These are phyloP conservation scores for Amblyopsis rosae DNA, from an alignment of 2,113 vertebrate genomes.

Conservation along the genomic window DNA sequence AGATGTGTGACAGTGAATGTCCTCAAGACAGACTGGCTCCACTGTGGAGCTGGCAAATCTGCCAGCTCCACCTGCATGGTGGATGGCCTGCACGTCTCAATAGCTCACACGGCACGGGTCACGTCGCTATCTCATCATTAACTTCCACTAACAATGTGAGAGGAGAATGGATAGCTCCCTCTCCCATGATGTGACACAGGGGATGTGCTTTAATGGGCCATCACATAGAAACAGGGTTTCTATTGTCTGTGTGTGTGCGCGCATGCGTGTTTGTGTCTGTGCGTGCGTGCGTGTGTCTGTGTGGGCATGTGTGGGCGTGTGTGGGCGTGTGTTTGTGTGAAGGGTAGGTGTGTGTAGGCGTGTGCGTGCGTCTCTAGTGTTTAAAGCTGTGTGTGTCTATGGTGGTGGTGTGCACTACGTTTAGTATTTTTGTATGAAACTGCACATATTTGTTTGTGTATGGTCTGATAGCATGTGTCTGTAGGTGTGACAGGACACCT, in stretches of 20 bases:
- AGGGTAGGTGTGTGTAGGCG: no score
- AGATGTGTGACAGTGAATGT: no score
- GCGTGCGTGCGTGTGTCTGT: neutral
- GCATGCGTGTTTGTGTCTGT: neutral
- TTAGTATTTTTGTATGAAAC: no score
- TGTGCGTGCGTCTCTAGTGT: no score
- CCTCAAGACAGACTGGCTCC: neutral
- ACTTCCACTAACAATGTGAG: slow-evolving; percentile 29
- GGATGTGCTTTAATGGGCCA: slow-evolving; percentile 32
- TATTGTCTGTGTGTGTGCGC: neutral
- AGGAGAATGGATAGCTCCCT: slow-evolving; percentile 34
- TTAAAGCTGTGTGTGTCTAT: no score
- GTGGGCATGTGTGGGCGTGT: neutral
- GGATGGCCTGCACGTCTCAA: neutral
- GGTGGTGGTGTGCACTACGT: no score
- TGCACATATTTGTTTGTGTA: no score
- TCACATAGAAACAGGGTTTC: neutral
- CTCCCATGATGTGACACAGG: slow-evolving; percentile 15
- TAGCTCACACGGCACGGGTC: neutral
- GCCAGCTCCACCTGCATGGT: neutral
- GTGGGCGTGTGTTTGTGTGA: neutral
- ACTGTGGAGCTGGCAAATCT: neutral
- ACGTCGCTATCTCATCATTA: slow-evolving; percentile 41
- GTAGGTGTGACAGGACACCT: neutral
- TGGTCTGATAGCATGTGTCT: neutral